Evolutionary conservation across 2,797 vertebrate species (phyloP).

Genomic region (Craterocephalus amniculus): DNA sequence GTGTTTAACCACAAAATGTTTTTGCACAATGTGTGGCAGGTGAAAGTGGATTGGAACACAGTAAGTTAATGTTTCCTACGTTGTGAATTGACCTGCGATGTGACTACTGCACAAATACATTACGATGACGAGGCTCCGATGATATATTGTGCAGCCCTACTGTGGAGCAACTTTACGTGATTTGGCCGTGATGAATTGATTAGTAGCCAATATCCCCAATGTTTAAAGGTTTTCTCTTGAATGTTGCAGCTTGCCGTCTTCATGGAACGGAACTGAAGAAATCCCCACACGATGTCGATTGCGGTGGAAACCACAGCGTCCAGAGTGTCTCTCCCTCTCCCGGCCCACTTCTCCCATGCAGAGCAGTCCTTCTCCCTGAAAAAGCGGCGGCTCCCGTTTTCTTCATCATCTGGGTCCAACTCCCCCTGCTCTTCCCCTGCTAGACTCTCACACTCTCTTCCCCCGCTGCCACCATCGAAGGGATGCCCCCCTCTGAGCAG

Average conservation of each 20-base stretch:
- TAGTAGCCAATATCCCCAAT: not conserved
- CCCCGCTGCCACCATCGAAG: conserved; percentile 87
- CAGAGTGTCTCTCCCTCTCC: conserved; percentile 81
- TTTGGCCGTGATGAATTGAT: not conserved
- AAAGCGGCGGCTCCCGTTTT: conserved; percentile 78
- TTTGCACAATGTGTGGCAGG: no score
- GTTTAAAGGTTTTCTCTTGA: conserved; percentile 6
- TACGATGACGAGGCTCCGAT: no score
- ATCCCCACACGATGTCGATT: conserved; percentile 78
- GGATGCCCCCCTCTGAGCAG: conserved; percentile 84
- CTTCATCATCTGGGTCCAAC: conserved; percentile 63
- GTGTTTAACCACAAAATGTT: no score
- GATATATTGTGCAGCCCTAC: no score
- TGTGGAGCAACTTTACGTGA: no score
- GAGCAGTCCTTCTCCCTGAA: conserved; percentile 90
- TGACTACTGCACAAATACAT: no score
- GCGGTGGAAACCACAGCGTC: conserved; percentile 75
- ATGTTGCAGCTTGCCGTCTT: conserved; percentile 43
- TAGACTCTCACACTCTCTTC: conserved; percentile 78
- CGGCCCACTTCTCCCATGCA: conserved; percentile 86
- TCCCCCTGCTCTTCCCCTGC: conserved; percentile 64
- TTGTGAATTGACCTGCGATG: no score
- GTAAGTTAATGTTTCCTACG: no score
- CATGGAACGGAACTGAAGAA: conserved; percentile 30
- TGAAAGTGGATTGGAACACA: no score